phyloP scores from a whole-genome alignment of 2,888 invertebrate species.

The Lochmaea crataegi region DNA sequence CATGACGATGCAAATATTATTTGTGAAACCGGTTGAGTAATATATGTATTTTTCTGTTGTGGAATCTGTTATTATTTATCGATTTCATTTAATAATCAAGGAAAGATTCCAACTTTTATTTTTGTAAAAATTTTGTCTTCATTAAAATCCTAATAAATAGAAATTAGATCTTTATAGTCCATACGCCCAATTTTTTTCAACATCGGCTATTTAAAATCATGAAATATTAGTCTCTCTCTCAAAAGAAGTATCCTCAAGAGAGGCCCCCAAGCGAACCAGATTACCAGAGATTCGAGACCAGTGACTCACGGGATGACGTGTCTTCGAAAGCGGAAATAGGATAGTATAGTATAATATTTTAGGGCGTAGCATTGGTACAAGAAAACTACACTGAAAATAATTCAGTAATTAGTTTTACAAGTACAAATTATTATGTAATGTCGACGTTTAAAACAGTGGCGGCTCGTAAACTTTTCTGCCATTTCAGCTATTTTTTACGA shows the following conservation, averaged over 20 bases:
- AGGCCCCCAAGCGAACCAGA: conserved; percentile 26
- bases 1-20: too few species aligned
- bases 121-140: too few species aligned
- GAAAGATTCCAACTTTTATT: too few species aligned
- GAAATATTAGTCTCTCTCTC: conserved; percentile 1
- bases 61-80: too few species aligned
- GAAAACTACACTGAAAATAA: conserved; percentile 6
- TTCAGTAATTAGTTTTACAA: not conserved
- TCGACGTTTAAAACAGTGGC: too few species aligned
- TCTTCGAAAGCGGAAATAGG: conserved; percentile 29
- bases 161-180: not conserved
- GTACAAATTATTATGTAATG: not conserved
- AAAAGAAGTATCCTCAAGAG: conserved; percentile 14
- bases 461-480: too few species aligned
- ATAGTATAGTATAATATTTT: conserved; percentile 18
- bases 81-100: too few species aligned
- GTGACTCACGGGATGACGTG: conserved; percentile 30
- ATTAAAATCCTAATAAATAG: not conserved
- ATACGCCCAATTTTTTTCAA: conserved; percentile 5
- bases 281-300: conserved; percentile 29
- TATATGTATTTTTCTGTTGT: too few species aligned
- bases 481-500: too few species aligned
- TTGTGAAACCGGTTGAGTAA: too few species aligned
- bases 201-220: conserved; percentile 1
- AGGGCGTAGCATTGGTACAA: conserved; percentile 22